Evolutionary conservation across 2,888 invertebrate species (phyloP), one percentile per base, ranked within the genome.

Genomic region (Plagiodera versicolora): DNA sequence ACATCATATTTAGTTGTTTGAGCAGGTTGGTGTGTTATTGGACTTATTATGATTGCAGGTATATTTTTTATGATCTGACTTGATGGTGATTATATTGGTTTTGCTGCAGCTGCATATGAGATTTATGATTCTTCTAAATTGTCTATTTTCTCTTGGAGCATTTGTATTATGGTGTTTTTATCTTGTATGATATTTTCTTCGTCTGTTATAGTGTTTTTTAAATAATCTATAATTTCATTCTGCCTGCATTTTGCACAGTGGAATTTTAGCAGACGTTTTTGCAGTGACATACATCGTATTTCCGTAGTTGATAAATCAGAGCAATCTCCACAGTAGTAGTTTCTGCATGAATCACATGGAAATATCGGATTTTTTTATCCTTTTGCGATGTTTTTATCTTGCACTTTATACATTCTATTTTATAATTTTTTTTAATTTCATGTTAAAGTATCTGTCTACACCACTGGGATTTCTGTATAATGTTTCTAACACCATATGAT

Each of bases 1-100:
- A 57, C 11, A n/a, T 57, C 50, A 1, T 28, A 14, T 46, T 45
- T 51, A 10, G 45, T 57, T 30, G 28, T 28, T 24, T 14, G 20
- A n/a, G 51, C 8, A 46, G 45, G 28, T 57, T 57, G 57, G 4
- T 17, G 9, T n/a, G 18, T 51, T 45, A 28, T 45, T 30, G 57
- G 51, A 18, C 45, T 51, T 17, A 57, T 45, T 20, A 45, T 51
- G 10, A 57, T 6, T 5, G 30, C 10, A 10, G 50, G 57, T 20
- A 51, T 24, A 45, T 57, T 44, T 19, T 50, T 57, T 18, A 19
- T 17, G 2, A 17, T 20, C 35, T 51, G 28, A 39, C n/a, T n/a
- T n/a, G 39, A 10, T 39, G 39, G 39, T 24, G 24, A 24, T 24
- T 3, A 24, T 24, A 24, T 24, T 24, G 24, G 24, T 24, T 24